phyloP scores from a whole-genome alignment of 1,140 invertebrate genomes.

The Ceratina calcarata region DNA sequence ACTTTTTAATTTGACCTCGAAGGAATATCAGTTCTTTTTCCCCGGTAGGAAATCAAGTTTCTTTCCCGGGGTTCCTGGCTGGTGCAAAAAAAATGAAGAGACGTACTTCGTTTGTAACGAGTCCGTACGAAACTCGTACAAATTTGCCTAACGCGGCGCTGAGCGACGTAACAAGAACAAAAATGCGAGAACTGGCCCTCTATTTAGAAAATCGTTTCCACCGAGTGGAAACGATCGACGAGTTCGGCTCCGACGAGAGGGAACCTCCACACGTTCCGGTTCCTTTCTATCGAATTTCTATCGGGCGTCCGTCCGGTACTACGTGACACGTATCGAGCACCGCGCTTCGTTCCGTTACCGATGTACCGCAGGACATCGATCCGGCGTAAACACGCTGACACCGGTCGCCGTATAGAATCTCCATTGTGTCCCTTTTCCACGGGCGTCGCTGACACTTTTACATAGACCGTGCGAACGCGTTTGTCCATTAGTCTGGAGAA shows the following conservation, averaged over 20 bases:
- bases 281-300: slow-evolving; percentile 42
- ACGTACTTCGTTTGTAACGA: background rate
- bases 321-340: slow-evolving; percentile 38
- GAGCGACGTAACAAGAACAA: background rate
- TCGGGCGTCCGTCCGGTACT: slow-evolving; percentile 26
- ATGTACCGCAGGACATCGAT: slow-evolving; percentile 39
- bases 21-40: too few species aligned
- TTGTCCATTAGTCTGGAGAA: slow-evolving; percentile 19
- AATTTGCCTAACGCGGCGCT: slow-evolving; percentile 10
- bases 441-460: slow-evolving; percentile 19
- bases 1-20: too few species aligned
- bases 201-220: slow-evolving; percentile 37
- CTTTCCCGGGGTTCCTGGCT: too few species aligned
- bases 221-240: slow-evolving; percentile 31
- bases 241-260: slow-evolving; percentile 9
- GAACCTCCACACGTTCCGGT: slow-evolving; percentile 18
- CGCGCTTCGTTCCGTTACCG: slow-evolving; percentile 1
- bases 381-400: slow-evolving; percentile 29
- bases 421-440: slow-evolving; percentile 1
- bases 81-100: too few species aligned
- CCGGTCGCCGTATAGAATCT: background rate
- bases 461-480: slow-evolving; percentile 7
- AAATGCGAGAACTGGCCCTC: background rate
- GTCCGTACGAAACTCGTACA: background rate
- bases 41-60: too few species aligned